A percentile compares a stretch with the other conserved stretches of the same genome.
Conservation (phyloP, 2,797 vertebrate species). For the Hydrocynus forskahlii region DNA sequence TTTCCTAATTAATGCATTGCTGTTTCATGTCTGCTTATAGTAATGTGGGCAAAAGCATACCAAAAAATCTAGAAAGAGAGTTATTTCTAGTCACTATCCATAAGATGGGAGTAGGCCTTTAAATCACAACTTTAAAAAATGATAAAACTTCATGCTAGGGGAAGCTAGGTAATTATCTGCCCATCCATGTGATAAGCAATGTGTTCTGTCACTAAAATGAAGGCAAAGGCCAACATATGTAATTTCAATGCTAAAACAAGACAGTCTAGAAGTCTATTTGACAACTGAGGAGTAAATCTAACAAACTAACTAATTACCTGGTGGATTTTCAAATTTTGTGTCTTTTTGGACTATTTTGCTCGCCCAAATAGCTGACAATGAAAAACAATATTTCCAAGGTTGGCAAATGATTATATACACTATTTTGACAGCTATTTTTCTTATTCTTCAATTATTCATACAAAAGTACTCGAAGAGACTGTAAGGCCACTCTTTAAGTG, state of each 20-base stretch:
- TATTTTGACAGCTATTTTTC: not conserved
- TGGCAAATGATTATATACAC: conserved; percentile 12
- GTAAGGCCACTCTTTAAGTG: conserved; percentile 52
- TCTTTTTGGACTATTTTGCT: not conserved
- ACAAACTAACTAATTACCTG: not conserved
- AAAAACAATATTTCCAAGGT: not conserved
- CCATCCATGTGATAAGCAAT: not conserved
- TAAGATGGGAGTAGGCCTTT: not conserved
- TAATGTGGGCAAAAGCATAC: not conserved
- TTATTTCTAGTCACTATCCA: not conserved
- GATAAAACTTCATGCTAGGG: not conserved
- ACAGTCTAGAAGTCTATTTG: too few species aligned
- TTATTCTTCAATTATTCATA: conserved; percentile 1
- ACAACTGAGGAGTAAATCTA: too few species aligned
- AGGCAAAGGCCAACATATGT: not conserved
- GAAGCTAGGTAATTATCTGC: not conserved
- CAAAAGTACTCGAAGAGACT: conserved; percentile 23
- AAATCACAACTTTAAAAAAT: not conserved
- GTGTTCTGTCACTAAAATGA: not conserved
- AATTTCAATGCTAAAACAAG: not conserved
- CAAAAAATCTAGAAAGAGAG: not conserved
- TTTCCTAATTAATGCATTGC: not conserved
- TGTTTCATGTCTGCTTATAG: not conserved
- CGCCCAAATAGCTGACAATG: not conserved
- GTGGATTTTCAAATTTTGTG: not conserved